Evolutionary conservation across 2,888 invertebrate species (phyloP).

Genomic region (Plutella xylostella): DNA sequence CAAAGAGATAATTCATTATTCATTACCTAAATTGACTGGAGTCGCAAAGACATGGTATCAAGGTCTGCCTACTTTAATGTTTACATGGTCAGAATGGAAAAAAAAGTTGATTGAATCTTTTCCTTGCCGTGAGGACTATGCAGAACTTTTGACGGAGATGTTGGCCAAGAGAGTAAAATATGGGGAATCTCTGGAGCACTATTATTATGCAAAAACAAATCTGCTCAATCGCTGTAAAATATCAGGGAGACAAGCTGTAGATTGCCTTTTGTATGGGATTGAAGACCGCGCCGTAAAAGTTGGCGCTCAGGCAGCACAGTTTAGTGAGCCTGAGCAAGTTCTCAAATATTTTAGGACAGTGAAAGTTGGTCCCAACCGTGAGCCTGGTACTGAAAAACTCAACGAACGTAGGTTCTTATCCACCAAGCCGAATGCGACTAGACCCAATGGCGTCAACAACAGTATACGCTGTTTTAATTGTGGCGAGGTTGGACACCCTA

Average conservation of each 20-base stretch:
- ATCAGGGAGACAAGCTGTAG: constrained; percentile 16
- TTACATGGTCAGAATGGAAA: constrained; percentile 19
- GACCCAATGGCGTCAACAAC: too few relatives aligned
- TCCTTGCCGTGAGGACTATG: too few relatives aligned
- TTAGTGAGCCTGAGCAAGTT: neutral
- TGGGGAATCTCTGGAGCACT: constrained; percentile 14
- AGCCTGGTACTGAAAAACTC: too few relatives aligned
- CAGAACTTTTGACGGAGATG: constrained; percentile 20
- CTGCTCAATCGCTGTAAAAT: constrained; percentile 18
- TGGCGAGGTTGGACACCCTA: too few relatives aligned
- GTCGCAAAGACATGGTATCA: constrained; percentile 20
- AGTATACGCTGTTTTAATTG: too few relatives aligned
- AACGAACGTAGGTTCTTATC: too few relatives aligned
- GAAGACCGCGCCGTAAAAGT: constrained; percentile 17
- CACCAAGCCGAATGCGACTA: too few relatives aligned
- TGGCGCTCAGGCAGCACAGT: constrained; percentile 1
- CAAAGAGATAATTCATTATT: too few relatives aligned
- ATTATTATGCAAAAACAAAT: neutral
- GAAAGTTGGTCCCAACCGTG: too few relatives aligned
- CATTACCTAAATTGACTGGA: constrained; percentile 1
- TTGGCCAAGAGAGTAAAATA: constrained; percentile 11
- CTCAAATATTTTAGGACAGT: neutral
- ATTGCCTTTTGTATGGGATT: constrained; percentile 17
- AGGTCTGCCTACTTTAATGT: constrained; percentile 14
- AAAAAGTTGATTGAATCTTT: constrained; percentile 14